Base-by-base conservation (phyloP, 2,113 vertebrate species). In the Hypomesus transpacificus region DNA sequence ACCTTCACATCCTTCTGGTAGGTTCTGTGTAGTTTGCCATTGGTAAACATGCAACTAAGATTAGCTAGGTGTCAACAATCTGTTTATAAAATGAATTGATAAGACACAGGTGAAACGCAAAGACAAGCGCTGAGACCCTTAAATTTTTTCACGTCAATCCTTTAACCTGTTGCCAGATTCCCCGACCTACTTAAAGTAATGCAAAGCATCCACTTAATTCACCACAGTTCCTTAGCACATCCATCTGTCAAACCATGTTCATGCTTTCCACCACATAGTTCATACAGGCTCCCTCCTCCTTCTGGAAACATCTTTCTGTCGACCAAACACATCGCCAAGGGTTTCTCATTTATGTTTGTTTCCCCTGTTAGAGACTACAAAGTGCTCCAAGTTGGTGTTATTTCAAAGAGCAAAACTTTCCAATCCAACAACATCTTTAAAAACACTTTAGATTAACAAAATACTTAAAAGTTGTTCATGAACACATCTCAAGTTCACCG, bases 1-100 rank as follows among this genome's bases (percentile, higher is more conserved):
- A 68, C 83, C 79, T 78, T 87, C 54, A 73, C 21, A 73, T 71
- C 71, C 68, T 60, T 82, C 75, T 75, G 73, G 4, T 69, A 79
- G 77, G 76, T 83, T 84, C 73, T 73, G 66, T 72, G 76, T 74
- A 71, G 80, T 84, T 75, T 79, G 69, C 34, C 46, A 70, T 18
- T 53, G 69, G 67, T 86, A 79, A 83, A 83, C 4, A 11, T 56
- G 24, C 46, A 62, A 11, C 81, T 77, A 77, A 66, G 52, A 60
- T 73, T 34, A 50, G 69, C 66, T 61, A 68, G 78, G 68, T 78
- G 18, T 75, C 68, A 20, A 76, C 70, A 63, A 73, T 77, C 82
- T 82, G 82, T 70, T 70, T 57, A 16, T 82, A 71, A 85, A 82
- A 76, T 50, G 20, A 82, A 75, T 75, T 67, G 69, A 77, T 68